Evolutionary conservation across 2,797 vertebrate genomes (phyloP).

Genomic region (Chelidonichthys spinosus): DNA sequence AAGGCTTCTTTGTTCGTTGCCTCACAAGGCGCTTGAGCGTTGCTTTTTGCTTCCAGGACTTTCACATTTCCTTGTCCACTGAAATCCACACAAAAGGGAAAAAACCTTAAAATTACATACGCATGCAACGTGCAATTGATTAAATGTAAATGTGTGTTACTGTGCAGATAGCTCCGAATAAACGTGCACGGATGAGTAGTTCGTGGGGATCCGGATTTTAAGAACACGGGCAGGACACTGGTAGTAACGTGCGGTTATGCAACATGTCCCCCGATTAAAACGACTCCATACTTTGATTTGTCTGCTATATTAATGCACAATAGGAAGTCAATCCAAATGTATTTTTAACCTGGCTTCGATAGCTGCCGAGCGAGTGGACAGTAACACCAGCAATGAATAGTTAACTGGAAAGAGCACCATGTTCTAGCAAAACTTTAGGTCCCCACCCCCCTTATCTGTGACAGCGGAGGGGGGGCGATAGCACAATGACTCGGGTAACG

Average conservation of each 20-base stretch:
- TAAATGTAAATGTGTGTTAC: background rate
- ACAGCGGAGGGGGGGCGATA: slow-evolving; percentile 1
- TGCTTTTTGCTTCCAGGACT: slow-evolving; percentile 75
- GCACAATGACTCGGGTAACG: background rate
- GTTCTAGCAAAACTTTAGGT: slow-evolving; percentile 10
- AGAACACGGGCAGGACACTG: no score
- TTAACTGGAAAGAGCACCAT: background rate
- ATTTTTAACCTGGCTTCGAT: no score
- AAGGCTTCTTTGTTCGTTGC: slow-evolving; percentile 92
- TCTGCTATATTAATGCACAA: no score
- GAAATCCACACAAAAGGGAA: slow-evolving; percentile 42
- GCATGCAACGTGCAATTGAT: background rate
- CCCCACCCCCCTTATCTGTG: slow-evolving; percentile 40
- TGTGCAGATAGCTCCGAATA: background rate
- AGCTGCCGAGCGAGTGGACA: background rate
- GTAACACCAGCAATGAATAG: background rate
- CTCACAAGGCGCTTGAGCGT: slow-evolving; percentile 81
- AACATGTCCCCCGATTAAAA: background rate
- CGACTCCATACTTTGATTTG: background rate
- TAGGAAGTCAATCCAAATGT: no score
- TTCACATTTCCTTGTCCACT: slow-evolving; percentile 82
- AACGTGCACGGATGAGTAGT: no score
- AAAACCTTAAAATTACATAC: background rate
- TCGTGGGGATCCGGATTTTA: no score
- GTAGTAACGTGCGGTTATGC: no score